Evolutionary conservation across 1,140 invertebrate species (phyloP).

Genomic region (Drosophila bocqueti): DNA sequence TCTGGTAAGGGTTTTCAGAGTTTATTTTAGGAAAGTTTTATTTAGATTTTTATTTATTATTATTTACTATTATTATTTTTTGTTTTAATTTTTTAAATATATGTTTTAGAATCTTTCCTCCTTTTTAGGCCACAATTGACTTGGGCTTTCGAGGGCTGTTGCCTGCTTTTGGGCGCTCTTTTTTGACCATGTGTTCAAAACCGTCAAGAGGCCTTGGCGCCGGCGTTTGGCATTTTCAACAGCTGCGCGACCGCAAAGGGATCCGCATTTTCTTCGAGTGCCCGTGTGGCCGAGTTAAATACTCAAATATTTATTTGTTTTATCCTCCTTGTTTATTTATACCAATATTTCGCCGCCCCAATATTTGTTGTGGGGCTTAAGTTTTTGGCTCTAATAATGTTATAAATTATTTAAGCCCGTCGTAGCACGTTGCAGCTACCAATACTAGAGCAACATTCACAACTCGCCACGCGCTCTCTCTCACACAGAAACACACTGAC

Average conservation of each 20-base stretch:
- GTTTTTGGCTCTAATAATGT: constrained; percentile 49
- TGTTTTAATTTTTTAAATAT: not conserved
- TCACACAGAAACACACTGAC: constrained; percentile 21
- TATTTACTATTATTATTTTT: too few species aligned
- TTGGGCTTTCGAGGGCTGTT: not conserved
- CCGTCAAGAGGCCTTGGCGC: constrained; percentile 44
- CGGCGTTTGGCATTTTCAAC: constrained; percentile 61
- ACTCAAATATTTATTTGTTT: constrained; percentile 30
- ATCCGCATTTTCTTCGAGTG: constrained; percentile 38
- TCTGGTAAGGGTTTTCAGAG: not conserved
- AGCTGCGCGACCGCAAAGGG: constrained; percentile 62
- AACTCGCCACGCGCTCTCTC: constrained; percentile 67
- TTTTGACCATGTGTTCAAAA: constrained; percentile 16
- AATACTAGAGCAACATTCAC: constrained; percentile 29
- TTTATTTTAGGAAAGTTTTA: too few species aligned
- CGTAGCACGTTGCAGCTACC: constrained; percentile 63
- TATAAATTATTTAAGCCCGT: constrained; percentile 71
- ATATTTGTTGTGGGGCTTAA: constrained; percentile 27
- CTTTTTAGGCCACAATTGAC: constrained; percentile 6
- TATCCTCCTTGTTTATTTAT: constrained; percentile 16
- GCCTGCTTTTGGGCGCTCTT: constrained; percentile 34
- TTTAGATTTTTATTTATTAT: not conserved
- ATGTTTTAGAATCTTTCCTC: not conserved
- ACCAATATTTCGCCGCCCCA: not conserved
- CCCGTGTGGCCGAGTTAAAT: not conserved